Evolutionary conservation across 2,113 vertebrate species (phyloP).

Genomic region (Dicaeum eximium): DNA sequence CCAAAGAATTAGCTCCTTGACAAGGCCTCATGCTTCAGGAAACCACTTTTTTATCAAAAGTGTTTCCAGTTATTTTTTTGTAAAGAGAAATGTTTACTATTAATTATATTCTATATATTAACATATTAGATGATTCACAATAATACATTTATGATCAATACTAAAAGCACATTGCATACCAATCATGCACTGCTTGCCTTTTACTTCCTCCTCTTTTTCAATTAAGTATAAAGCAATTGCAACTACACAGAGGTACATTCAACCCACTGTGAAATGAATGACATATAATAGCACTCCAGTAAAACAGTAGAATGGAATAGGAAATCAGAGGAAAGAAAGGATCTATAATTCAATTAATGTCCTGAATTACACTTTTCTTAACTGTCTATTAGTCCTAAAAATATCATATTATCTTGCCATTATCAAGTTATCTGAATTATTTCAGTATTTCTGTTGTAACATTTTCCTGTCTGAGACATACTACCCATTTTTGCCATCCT

Average conservation of each 20-base stretch:
- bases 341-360: conserved; percentile 26
- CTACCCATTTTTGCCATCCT: background rate
- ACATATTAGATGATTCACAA: background rate
- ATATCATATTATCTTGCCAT: conserved; percentile 24
- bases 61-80: background rate
- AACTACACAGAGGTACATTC: background rate
- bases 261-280: background rate
- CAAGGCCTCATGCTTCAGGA: background rate
- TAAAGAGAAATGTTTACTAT: background rate
- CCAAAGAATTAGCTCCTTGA: background rate
- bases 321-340: conserved; percentile 41
- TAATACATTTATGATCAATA: background rate
- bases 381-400: conserved; percentile 32
- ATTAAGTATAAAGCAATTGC: background rate
- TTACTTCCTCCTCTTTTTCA: background rate
- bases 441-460: conserved; percentile 25
- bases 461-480: conserved; percentile 20
- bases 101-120: background rate
- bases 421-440: conserved; percentile 48
- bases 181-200: background rate
- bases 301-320: background rate
- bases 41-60: background rate
- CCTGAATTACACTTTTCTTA: conserved; percentile 27
- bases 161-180: background rate
- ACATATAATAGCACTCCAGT: background rate